Percentiles rank a stretch among this genome's conserved stretches.
These are phyloP conservation scores for Macropis europaea DNA, from an alignment of 2,888 invertebrate species.

Conservation along the genomic window DNA sequence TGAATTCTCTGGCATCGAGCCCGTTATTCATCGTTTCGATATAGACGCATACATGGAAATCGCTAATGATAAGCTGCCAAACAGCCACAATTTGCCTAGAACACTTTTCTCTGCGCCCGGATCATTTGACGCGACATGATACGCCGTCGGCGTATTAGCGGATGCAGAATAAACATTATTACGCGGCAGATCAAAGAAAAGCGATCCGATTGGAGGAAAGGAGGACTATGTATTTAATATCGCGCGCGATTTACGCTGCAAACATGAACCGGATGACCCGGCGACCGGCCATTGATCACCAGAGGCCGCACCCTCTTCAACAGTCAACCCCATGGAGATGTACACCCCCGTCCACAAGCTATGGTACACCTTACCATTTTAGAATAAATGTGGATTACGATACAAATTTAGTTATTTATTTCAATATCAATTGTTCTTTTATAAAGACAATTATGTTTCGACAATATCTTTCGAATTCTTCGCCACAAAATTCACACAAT, in stretches of 20 bases:
- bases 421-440: no score
- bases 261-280: slow-evolving; percentile 58
- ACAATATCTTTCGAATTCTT: no score
- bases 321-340: slow-evolving; percentile 14
- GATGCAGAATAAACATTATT: slow-evolving; percentile 67
- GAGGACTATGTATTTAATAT: slow-evolving; percentile 67
- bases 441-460: no score
- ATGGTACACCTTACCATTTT: no score
- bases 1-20: no score
- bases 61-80: not conserved
- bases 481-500: no score
- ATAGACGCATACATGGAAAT: not conserved
- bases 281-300: slow-evolving; percentile 61
- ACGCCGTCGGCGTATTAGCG: slow-evolving; percentile 50
- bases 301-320: slow-evolving; percentile 39
- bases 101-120: slow-evolving; percentile 15
- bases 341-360: no score
- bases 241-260: slow-evolving; percentile 64
- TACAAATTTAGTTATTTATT: no score
- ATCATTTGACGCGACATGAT: not conserved
- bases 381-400: slow-evolving; percentile 39
- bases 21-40: not conserved
- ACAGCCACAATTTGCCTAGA: slow-evolving; percentile 8
- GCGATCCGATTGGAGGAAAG: slow-evolving; percentile 57
- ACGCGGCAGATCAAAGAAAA: slow-evolving; percentile 61